These are phyloP conservation scores for Parnassius mnemosyne DNA, from an alignment of 2,888 invertebrate genomes.

Conservation along the genomic window DNA sequence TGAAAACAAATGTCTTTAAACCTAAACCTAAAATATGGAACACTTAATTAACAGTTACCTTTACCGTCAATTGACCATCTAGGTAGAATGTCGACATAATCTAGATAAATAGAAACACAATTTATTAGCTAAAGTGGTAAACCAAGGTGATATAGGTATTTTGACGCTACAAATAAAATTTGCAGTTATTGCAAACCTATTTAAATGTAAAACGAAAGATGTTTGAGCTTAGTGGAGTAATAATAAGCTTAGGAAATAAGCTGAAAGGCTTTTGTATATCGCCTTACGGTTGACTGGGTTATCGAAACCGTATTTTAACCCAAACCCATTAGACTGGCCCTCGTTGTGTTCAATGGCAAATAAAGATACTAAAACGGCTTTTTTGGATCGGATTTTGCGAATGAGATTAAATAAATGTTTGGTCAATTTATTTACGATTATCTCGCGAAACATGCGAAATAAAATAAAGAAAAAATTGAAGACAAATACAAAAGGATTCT, in stretches of 20 bases:
- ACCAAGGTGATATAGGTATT: not conserved
- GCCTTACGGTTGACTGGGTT: slow-evolving; percentile 12
- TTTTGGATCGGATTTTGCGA: slow-evolving; percentile 11
- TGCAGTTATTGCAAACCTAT: slow-evolving; percentile 5
- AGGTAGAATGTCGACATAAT: too few species aligned
- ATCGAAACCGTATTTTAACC: slow-evolving; percentile 21
- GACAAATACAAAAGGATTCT: too few species aligned
- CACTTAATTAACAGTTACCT: too few species aligned
- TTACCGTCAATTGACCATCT: too few species aligned
- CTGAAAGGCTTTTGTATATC: slow-evolving; percentile 11
- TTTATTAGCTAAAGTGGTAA: too few species aligned
- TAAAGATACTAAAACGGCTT: slow-evolving; percentile 13
- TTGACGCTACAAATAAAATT: slow-evolving; percentile 1
- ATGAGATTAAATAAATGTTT: slow-evolving; percentile 16
- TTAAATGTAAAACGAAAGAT: slow-evolving; percentile 10
- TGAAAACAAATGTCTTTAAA: too few species aligned
- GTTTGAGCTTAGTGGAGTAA: slow-evolving; percentile 14
- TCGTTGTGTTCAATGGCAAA: slow-evolving; percentile 18
- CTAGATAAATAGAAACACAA: too few species aligned
- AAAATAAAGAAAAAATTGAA: too few species aligned
- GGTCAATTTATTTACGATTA: slow-evolving; percentile 16
- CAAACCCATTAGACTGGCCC: slow-evolving; percentile 21
- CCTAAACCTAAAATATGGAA: too few species aligned
- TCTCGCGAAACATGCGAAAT: not conserved
- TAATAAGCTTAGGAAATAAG: slow-evolving; percentile 19